These are phyloP conservation scores for Phaethornis superciliosus DNA, from an alignment of 2,113 vertebrate genomes.

Conservation along the genomic window DNA sequence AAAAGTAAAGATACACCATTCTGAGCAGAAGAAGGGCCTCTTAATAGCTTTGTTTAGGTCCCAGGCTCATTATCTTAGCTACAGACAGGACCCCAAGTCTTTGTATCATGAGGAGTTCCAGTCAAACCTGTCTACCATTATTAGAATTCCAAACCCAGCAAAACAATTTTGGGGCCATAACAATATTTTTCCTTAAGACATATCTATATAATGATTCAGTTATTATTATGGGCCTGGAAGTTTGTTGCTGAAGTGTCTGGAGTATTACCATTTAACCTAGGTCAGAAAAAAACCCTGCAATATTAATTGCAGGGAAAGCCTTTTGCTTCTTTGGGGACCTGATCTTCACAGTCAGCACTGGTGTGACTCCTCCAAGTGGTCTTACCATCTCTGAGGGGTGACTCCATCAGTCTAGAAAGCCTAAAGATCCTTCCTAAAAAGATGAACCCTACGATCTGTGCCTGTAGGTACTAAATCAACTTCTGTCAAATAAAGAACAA, in stretches of 20 bases:
- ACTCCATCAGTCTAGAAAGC: not conserved
- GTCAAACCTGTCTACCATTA: not conserved
- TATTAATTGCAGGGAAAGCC: not conserved
- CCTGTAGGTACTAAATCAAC: slow-evolving; percentile 39
- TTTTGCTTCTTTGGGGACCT: not conserved
- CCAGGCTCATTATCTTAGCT: slow-evolving; percentile 3
- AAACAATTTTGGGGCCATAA: not conserved
- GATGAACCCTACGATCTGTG: not conserved
- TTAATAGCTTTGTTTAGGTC: not conserved
- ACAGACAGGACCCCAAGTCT: slow-evolving; percentile 17
- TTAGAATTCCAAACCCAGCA: slow-evolving; percentile 32
- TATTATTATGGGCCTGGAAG: slow-evolving; percentile 9
- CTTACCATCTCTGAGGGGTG: not conserved
- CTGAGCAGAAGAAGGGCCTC: slow-evolving; percentile 26
- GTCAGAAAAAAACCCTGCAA: slow-evolving; percentile 10
- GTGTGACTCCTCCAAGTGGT: not conserved
- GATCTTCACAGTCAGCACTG: not conserved
- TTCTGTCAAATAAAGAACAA: slow-evolving; percentile 51
- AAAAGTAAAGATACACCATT: slow-evolving; percentile 34
- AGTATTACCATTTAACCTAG: not conserved
- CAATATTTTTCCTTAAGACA: slow-evolving; percentile 6
- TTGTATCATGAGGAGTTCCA: not conserved
- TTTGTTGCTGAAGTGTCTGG: slow-evolving; percentile 1
- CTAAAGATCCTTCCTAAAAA: slow-evolving; percentile 11
- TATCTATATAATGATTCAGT: slow-evolving; percentile 39